Percentiles rank a stretch among this genome's conserved stretches.
Evolutionary conservation across 2,797 vertebrate species (phyloP).

Genomic region (Champsocephalus gunnari): DNA sequence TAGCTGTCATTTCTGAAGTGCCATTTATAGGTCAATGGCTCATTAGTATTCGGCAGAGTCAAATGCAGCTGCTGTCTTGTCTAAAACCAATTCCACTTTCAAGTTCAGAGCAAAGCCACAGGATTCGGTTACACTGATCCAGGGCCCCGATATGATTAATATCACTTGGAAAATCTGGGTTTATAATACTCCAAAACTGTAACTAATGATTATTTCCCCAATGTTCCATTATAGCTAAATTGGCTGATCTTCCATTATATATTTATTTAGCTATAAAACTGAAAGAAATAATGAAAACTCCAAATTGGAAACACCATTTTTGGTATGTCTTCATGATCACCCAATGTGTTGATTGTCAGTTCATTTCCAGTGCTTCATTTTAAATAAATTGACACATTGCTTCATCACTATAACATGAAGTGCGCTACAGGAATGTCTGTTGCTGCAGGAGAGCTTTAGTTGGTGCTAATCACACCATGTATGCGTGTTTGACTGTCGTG

Average conservation of each 20-base stretch:
- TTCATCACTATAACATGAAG: background rate
- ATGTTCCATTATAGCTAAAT: background rate
- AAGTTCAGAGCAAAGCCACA: constrained; percentile 29
- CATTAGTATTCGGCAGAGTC: constrained; percentile 72
- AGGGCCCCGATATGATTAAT: background rate
- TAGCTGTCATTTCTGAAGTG: constrained; percentile 76
- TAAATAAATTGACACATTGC: background rate
- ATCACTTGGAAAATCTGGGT: background rate
- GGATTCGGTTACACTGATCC: constrained; percentile 10
- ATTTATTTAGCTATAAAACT: background rate
- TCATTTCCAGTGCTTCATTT: background rate
- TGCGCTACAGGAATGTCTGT: background rate
- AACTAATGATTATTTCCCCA: background rate
- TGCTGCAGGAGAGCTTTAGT: background rate
- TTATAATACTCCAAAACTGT: background rate
- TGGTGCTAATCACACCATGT: constrained; percentile 12
- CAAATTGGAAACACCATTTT: background rate
- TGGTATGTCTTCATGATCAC: background rate
- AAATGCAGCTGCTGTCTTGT: constrained; percentile 52
- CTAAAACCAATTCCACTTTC: constrained; percentile 29
- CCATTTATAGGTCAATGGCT: constrained; percentile 81
- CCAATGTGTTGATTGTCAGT: background rate
- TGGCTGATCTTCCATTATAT: background rate
- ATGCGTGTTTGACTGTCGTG: constrained; percentile 4
- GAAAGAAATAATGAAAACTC: background rate